Base-by-base conservation (phyloP, 2,888 invertebrate species). In the Pyrocoelia pectoralis region DNA sequence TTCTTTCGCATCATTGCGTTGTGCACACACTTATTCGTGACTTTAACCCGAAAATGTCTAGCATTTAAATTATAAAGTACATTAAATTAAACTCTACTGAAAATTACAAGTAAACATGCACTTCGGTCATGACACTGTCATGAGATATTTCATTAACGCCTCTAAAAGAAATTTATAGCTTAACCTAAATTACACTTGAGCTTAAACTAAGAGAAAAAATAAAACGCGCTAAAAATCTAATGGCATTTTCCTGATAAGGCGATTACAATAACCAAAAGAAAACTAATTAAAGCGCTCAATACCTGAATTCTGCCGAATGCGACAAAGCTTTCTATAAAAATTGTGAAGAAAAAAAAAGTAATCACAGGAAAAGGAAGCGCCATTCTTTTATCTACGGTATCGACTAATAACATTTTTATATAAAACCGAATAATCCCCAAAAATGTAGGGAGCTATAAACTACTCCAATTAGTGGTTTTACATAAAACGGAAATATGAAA, bases 101-200 rank as follows among this genome's bases (percentile, higher is more conserved):
- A 46, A 46, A 46, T 46, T 46, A 46, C 46, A 46, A 46, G 46
- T 46, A 46, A 46, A 46, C 46, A 46, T 46, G 46, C 46, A 46
- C 46, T 17, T 15, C 17, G 17, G 18, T 46, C 46, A 46, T 46
- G 46, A 46, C 17, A 46, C 8, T 9, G 46, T 46, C 10, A 46
- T 46, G 46, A 4, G 8, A 46, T 17, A 46, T 46, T 46, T 46
- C 46, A 46, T 46, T 46, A 43, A 43, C 43, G 43, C 46, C 17
- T 10, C 46, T 46, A 46, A n/a, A 46, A n/a, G 17, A 46, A 46
- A 46, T 46, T 15, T 46, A 46, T 46, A 10, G 41, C 10, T 10
- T 17, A 18, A 15, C 6, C 17, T 43, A 17, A 46, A 46, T 46
- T 46, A 17, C 17, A 33, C n/a, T n/a, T 33, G n/a, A 33, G n/a